Conservation (phyloP, 2,113 vertebrate genomes). For the Cheirogaleus medius region DNA sequence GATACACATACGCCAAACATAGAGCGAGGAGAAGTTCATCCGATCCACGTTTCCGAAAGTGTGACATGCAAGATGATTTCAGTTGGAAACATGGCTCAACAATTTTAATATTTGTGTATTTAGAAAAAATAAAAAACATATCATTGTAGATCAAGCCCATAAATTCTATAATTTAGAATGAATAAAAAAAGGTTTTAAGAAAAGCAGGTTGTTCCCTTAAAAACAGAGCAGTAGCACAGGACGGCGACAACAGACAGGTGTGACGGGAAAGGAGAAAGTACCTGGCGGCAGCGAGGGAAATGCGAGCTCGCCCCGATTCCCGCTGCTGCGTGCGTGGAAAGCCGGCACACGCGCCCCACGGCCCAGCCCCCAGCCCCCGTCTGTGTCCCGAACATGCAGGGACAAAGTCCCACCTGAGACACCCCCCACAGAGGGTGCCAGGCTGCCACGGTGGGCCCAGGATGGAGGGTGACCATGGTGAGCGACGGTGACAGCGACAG, state of each 20-base stretch:
- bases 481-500: rapidly evolving
- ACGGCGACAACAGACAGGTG: background rate
- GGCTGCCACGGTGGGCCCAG: rapidly evolving
- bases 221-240: background rate
- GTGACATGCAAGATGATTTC: background rate
- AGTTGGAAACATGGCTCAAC: background rate
- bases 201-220: background rate
- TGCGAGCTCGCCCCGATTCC: background rate
- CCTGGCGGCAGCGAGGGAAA: background rate
- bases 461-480: rapidly evolving
- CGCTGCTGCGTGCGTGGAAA: background rate
- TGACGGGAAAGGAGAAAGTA: background rate
- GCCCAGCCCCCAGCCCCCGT: background rate
- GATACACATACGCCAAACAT: background rate
- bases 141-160: background rate
- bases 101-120: background rate
- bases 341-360: rapidly evolving
- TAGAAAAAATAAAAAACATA: background rate
- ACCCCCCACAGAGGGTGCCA: background rate
- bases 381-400: background rate
- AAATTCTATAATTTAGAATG: background rate
- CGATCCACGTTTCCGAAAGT: background rate
- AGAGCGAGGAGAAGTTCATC: background rate
- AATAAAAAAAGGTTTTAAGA: background rate
- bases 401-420: background rate